A percentile compares a stretch with the other conserved stretches of the same genome.
Evolutionary conservation across 2,113 vertebrate genomes (phyloP).

Genomic region (Ranitomeya imitator): DNA sequence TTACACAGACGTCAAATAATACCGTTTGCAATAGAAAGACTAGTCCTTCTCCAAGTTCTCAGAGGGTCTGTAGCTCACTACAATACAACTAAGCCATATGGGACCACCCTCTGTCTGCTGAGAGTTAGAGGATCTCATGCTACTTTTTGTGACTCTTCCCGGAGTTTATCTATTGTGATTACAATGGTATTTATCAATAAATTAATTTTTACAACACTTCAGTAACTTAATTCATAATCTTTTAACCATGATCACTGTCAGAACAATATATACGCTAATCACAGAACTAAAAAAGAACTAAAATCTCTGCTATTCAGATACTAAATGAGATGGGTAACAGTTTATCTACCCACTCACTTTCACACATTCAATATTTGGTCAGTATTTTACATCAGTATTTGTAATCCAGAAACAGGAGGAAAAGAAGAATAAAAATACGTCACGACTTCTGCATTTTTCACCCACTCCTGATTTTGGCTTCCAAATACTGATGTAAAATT

Average conservation of each 20-base stretch:
- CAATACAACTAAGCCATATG: not conserved
- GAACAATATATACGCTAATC: too few relatives aligned
- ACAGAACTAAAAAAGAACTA: too few relatives aligned
- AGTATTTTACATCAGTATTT: too few relatives aligned
- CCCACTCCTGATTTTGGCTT: too few relatives aligned
- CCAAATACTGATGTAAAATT: too few relatives aligned
- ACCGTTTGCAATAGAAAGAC: conserved; percentile 31
- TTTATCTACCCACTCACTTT: too few relatives aligned
- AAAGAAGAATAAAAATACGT: too few relatives aligned
- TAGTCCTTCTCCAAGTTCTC: not conserved
- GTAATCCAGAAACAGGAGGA: too few relatives aligned
- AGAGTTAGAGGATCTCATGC: not conserved
- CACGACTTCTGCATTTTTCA: too few relatives aligned
- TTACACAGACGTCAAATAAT: not conserved
- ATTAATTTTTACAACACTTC: not conserved
- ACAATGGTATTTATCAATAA: conserved; percentile 14
- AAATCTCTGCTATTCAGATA: too few relatives aligned
- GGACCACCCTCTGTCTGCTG: not conserved
- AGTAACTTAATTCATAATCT: not conserved
- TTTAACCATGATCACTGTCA: not conserved
- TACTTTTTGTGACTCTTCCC: not conserved
- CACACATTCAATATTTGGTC: too few relatives aligned
- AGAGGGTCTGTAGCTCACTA: not conserved
- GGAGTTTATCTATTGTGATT: not conserved
- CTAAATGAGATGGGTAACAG: too few relatives aligned